Base-by-base conservation (phyloP, 37 sponge, comb jelly and placozoan species). In the Beroe ovata region DNA sequence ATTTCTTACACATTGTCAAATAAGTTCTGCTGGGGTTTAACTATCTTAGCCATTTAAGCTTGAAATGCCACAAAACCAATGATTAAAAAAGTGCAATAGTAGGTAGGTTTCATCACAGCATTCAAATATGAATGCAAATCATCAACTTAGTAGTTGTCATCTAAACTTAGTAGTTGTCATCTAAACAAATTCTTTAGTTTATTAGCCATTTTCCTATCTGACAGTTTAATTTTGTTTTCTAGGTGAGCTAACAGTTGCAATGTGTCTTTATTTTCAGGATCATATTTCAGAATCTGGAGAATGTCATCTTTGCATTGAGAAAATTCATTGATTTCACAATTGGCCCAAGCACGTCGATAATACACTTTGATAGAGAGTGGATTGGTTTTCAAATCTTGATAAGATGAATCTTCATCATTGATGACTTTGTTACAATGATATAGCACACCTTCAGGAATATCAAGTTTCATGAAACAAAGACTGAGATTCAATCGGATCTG, bases 331-430 rank as follows among this genome's bases (percentile, higher is more conserved):
- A 77, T 77, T 8, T 77, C 29, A 25, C 84, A 77, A 26, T 26
- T n/a, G 1, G 84, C 84, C 84, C 84, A 77, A 25, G 84, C 84
- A 33, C 84, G 42, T 35, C 84, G 4, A 35, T 77, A 77, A 8
- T 41, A 35, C 25, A 36, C 38, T 35, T 77, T 77, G 0, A 77
- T 66, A 6, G 34, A 14, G 35, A 19, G 69, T 18, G 25, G 32
- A 18, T 26, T 19, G 30, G 18, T 11, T 20, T 42, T 77, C 14
- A 36, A 36, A 0, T 8, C 33, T 77, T 77, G 4, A 40, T 36
- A 25, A 40, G 54, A 25, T 4, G 33, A 3, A 37, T 77, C 54
- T 3, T 33, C 26, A n/a, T 77, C 41, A 3, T 77, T 26, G 39
- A 25, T 8, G 20, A 77, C 21, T 6, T 18, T 41, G 23, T 77